These are phyloP conservation scores for Astropecten irregularis DNA, from an alignment of 53 echinoderm and acorn worm species.

Conservation along the genomic window DNA sequence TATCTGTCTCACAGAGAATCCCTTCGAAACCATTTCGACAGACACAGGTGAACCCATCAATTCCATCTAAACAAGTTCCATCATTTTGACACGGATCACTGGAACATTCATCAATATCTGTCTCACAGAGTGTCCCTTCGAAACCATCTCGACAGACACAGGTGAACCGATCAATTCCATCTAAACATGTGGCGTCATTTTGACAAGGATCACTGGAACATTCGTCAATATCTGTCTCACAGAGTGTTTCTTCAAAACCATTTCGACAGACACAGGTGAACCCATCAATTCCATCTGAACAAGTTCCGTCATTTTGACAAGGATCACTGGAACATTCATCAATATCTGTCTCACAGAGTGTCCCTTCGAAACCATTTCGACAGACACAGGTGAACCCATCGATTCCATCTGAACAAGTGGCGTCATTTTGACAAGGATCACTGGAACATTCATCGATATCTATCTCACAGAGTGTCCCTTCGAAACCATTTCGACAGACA, in stretches of 20 bases:
- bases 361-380: slow-evolving; percentile 6
- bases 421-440: slow-evolving; percentile 26
- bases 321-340: slow-evolving; percentile 30
- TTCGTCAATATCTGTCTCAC: slow-evolving; percentile 31
- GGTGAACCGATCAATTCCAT: not conserved
- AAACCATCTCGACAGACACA: slow-evolving; percentile 12
- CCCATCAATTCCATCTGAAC: slow-evolving; percentile 11
- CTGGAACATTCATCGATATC: slow-evolving; percentile 24
- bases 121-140: slow-evolving; percentile 23
- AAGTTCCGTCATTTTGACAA: slow-evolving; percentile 16
- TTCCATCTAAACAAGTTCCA: slow-evolving; percentile 13
- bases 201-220: slow-evolving; percentile 14
- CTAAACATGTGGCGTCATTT: slow-evolving; percentile 21
- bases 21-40: slow-evolving; percentile 17
- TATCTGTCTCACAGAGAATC: not conserved
- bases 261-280: slow-evolving; percentile 8
- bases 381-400: not conserved
- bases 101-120: slow-evolving; percentile 12
- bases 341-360: slow-evolving; percentile 12
- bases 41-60: not conserved
- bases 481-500: not conserved
- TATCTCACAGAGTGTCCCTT: slow-evolving; percentile 14
- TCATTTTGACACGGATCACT: not conserved
- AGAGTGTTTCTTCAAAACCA: slow-evolving; percentile 13
- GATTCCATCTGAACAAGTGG: slow-evolving; percentile 23